Base-by-base conservation (phyloP, 2,888 invertebrate species). In the Sinotaia quadrata region DNA sequence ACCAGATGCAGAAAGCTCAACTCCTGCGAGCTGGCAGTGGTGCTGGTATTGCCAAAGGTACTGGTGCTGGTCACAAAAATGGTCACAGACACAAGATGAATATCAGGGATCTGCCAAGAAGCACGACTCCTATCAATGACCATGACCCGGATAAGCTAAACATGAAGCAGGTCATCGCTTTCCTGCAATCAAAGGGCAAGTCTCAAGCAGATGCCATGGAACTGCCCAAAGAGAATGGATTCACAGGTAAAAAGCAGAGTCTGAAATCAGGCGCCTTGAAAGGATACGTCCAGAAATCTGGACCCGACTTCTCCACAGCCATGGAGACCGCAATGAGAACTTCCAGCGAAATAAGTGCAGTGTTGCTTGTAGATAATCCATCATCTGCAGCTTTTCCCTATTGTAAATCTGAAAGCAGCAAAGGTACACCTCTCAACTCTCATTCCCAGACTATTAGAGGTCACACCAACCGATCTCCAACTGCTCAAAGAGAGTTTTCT, bases 61-160 rank as follows among this genome's bases (percentile, higher is more conserved):
- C n/a, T 57, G 31, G 57, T 15, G 15, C 33, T 31, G 18, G 57
- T 49, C 21, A 49, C 33, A 34, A 31, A 31, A 57, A n/a, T 15
- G 4, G 18, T 15, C 18, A 31, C 27, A 7, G 12, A 2, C 75
- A 79, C 58, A 82, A 81, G 68, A 51, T 83, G 21, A 83, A 80
- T 58, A 72, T 81, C 4, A 81, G 80, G 56, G 80, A 81, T 49
- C 68, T 81, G 27, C 82, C 82, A 0, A 71, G 83, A 24, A 81
- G 83, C 67, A 81, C 76, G 10, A 82, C 83, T 0, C 83, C 83
- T 12, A 77, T 82, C 18, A 76, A 74, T 51, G 83, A 83, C 24
- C 78, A 83, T 49, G 83, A 83, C 41, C 83, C 83, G 0, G 83
- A 83, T 69, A 83, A 80, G 67, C 74, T 83, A 0, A 83, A 82